Evolutionary conservation across 2,797 vertebrate genomes (phyloP), one percentile per base, ranked within the genome.

Genomic region (Sebastes oblongus): DNA sequence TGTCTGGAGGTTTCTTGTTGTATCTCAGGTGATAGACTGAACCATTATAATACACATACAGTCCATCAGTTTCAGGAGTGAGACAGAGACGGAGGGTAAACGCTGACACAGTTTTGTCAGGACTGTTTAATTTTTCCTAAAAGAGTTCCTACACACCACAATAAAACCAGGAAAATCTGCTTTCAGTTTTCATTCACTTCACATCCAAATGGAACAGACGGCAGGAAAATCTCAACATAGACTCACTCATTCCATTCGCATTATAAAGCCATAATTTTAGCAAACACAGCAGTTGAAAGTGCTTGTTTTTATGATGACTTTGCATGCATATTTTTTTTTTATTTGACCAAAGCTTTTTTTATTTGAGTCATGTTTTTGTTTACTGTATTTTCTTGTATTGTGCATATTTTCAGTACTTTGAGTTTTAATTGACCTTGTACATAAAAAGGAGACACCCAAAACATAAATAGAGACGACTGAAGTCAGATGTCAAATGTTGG

Each of bases 231-330:
- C 68, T 78, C 39, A 54, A 42, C 25, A 4, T 20, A 52, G 73
- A 77, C 76, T 50, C 65, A 72, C n/a, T 68, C 78, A 76, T 81
- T 80, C 84, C 78, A 22, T 42, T 78, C 66, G 3, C 72, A 75
- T 78, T 68, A 74, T 34, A 75, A 87, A 89, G 85, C 78, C 80
- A 59, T 79, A 18, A 86, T 87, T 86, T 87, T 20, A 81, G 80
- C 77, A 69, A 81, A 84, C 66, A 68, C 80, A 80, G 66, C 75
- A 82, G 55, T 72, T 64, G 25, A 82, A 80, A 81, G 36, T 25
- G 29, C 46, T 77, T 78, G 68, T 73, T 86, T 87, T 88, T 76
- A 69, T 80, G 82, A 81, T 70, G 88, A 81, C 78, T 80, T 58
- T 80, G 77, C 76, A 77, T 76, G 55, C 32, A n/a, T 72, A 66